These are phyloP conservation scores for Drosophila seguyi DNA, from an alignment of 1,140 invertebrate genomes.

Conservation along the genomic window DNA sequence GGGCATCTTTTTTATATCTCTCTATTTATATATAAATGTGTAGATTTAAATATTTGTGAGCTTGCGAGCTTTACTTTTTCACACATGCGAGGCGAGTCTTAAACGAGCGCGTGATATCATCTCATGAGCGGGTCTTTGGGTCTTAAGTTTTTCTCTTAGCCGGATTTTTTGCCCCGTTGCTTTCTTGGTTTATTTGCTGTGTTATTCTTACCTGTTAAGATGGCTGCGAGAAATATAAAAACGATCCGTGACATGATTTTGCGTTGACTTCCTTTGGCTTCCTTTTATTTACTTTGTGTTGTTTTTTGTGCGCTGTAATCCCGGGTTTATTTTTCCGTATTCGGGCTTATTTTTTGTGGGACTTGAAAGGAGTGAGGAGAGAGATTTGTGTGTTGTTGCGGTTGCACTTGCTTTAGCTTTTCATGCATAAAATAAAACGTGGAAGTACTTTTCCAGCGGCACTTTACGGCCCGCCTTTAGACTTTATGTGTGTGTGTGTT, in stretches of 20 bases:
- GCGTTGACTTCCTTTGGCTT: conserved; percentile 47
- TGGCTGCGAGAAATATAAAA: conserved; percentile 78
- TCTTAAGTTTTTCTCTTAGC: conserved; percentile 19
- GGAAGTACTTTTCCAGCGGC: conserved; percentile 37
- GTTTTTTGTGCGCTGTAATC: conserved; percentile 51
- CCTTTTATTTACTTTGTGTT: conserved; percentile 22
- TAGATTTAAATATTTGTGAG: conserved; percentile 10
- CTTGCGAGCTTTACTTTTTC: conserved; percentile 32
- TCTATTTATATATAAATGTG: conserved; percentile 1
- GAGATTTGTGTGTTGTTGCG: conserved; percentile 52
- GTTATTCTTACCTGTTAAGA: conserved; percentile 73
- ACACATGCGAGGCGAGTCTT: conserved; percentile 28
- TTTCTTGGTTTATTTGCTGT: conserved; percentile 12
- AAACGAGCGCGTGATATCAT: conserved; percentile 59
- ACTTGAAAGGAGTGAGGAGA: conserved; percentile 41
- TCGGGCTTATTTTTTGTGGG: conserved; percentile 40
- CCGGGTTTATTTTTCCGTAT: conserved; percentile 54
- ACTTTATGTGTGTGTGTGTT: conserved; percentile 22
- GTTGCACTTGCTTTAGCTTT: conserved; percentile 64
- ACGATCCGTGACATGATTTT: conserved; percentile 75
- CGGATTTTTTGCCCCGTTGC: neutral
- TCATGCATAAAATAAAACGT: conserved; percentile 66
- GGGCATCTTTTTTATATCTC: neutral
- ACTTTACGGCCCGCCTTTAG: conserved; percentile 70
- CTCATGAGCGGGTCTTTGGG: conserved; percentile 32